Conservation (phyloP, 1,140 invertebrate species). For the Palaemon carinicauda region DNA sequence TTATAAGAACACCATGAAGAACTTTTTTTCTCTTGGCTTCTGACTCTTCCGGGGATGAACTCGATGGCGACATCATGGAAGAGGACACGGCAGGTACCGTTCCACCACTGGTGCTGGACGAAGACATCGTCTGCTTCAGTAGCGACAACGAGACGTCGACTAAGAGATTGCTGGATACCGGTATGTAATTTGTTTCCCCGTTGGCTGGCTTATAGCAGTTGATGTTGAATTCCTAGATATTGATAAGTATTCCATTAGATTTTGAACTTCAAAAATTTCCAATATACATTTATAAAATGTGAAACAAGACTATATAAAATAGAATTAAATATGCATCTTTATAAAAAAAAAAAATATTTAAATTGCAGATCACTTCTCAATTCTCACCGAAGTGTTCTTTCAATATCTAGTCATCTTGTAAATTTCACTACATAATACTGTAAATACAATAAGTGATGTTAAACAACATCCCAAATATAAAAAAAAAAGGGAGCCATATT, state of each 20-base stretch:
- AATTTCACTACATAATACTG: too few relatives aligned
- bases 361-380: too few relatives aligned
- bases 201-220: slow-evolving; percentile 96
- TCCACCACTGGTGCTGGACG: slow-evolving; percentile 81
- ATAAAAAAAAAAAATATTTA: too few relatives aligned
- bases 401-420: too few relatives aligned
- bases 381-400: too few relatives aligned
- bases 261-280: background rate
- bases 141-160: slow-evolving; percentile 88
- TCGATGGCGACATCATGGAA: too few relatives aligned
- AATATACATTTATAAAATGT: background rate
- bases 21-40: slow-evolving; percentile 84
- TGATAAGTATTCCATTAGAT: background rate
- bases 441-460: too few relatives aligned
- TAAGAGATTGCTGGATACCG: slow-evolving; percentile 85
- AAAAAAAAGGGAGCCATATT: too few relatives aligned
- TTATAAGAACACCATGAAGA: slow-evolving; percentile 89
- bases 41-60: slow-evolving; percentile 70
- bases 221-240: slow-evolving; percentile 78
- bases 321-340: too few relatives aligned
- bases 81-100: slow-evolving; percentile 75
- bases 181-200: slow-evolving; percentile 90
- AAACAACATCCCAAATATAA: too few relatives aligned
- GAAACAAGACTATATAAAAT: too few relatives aligned
- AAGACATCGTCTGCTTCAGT: slow-evolving; percentile 81